These are phyloP conservation scores for Thinocorus orbignyianus DNA, from an alignment of 2,113 vertebrate species.

Conservation along the genomic window DNA sequence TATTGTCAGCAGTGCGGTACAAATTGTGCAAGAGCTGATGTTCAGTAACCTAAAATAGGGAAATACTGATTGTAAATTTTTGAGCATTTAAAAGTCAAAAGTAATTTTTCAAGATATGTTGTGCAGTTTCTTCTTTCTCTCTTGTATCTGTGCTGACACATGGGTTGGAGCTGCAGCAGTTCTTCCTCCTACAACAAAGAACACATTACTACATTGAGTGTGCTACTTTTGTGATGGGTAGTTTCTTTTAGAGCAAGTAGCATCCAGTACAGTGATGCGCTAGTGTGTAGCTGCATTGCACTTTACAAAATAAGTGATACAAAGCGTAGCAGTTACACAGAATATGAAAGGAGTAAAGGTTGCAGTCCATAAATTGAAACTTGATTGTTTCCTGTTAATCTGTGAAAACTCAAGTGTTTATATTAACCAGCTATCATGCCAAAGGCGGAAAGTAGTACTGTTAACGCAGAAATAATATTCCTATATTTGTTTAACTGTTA, in stretches of 20 bases:
- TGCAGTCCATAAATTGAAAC: background rate
- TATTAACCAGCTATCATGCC: background rate
- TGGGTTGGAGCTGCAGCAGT: background rate
- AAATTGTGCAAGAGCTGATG: constrained; percentile 2
- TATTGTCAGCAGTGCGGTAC: background rate
- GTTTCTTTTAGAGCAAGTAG: background rate
- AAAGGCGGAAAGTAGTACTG: background rate
- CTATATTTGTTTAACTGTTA: background rate
- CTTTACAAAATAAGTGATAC: background rate
- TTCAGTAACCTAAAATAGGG: background rate
- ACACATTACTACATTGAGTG: background rate
- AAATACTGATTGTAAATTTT: background rate
- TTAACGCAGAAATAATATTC: background rate
- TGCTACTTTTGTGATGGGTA: background rate
- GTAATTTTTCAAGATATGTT: background rate
- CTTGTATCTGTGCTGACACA: background rate
- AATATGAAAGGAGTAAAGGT: background rate
- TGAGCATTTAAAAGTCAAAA: background rate
- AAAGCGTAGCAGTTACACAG: background rate
- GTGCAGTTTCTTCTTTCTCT: background rate
- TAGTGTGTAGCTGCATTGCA: background rate
- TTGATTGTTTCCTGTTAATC: background rate
- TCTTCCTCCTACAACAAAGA: background rate
- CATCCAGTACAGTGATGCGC: too few species aligned
- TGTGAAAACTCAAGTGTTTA: background rate